These are phyloP conservation scores for Brachyhypopomus occidentalis DNA, from an alignment of 2,113 vertebrate species.

Conservation along the genomic window DNA sequence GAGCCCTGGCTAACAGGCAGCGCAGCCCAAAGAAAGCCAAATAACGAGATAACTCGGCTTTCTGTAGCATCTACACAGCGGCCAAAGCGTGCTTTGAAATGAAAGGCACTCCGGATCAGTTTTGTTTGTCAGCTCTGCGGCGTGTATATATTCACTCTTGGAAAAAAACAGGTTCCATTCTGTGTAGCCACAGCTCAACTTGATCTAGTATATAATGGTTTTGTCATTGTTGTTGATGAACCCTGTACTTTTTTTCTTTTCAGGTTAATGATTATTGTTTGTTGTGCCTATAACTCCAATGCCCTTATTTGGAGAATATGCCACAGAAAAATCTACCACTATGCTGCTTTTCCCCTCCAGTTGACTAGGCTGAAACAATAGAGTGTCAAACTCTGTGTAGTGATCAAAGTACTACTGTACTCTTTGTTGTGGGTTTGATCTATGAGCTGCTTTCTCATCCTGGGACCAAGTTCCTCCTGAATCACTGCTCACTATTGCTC, in stretches of 20 bases:
- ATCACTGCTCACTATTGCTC: too few species aligned
- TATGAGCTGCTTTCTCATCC: neutral
- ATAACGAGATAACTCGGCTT: neutral
- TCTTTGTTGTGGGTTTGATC: neutral
- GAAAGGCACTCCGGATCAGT: too few species aligned
- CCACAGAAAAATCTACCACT: too few species aligned
- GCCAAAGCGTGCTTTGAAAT: too few species aligned
- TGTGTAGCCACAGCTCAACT: neutral
- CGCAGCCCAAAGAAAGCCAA: constrained; percentile 25
- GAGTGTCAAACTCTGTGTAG: neutral
- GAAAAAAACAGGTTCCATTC: neutral
- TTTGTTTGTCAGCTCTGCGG: too few species aligned
- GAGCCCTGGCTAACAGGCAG: neutral
- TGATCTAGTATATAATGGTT: too few species aligned
- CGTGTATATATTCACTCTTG: neutral
- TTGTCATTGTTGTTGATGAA: too few species aligned
- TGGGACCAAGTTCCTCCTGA: neutral
- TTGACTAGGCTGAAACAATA: neutral
- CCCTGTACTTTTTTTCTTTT: too few species aligned
- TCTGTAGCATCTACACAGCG: too few species aligned
- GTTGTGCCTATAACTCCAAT: too few species aligned
- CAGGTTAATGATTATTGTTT: too few species aligned
- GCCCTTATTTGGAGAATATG: too few species aligned
- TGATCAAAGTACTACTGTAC: constrained; percentile 7
- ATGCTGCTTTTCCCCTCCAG: neutral